Conservation (phyloP, 2,888 invertebrate genomes). For the Melanostoma mellinum region DNA sequence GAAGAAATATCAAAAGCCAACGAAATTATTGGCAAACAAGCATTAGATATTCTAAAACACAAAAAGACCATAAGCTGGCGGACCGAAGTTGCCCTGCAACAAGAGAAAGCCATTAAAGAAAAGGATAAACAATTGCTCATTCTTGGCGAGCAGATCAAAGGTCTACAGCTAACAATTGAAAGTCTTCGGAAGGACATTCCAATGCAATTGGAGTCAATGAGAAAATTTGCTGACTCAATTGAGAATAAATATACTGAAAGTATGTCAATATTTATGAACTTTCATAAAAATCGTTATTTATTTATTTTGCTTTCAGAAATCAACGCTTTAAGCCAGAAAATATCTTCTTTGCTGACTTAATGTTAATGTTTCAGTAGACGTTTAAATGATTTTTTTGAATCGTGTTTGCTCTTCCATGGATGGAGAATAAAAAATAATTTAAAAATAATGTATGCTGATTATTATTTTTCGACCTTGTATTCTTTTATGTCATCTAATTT, state of each 20-base stretch:
- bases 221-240: slow-evolving; percentile 77
- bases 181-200: slow-evolving; percentile 78
- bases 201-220: slow-evolving; percentile 78
- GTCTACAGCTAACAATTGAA: slow-evolving; percentile 76
- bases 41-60: slow-evolving; percentile 77
- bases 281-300: too few species aligned
- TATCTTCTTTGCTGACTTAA: too few species aligned
- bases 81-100: slow-evolving; percentile 80
- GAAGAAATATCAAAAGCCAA: too few species aligned
- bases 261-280: too few species aligned
- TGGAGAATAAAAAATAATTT: slow-evolving; percentile 1
- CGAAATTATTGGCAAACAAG: slow-evolving; percentile 80
- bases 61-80: slow-evolving; percentile 79
- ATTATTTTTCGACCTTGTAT: slow-evolving; percentile 53
- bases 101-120: slow-evolving; percentile 79
- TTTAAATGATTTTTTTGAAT: too few species aligned
- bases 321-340: too few species aligned
- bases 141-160: slow-evolving; percentile 75
- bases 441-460: slow-evolving; percentile 19
- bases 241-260: slow-evolving; percentile 81
- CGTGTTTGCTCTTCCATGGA: background rate
- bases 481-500: slow-evolving; percentile 17
- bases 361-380: too few species aligned
- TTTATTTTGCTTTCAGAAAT: too few species aligned
- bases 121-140: slow-evolving; percentile 77